phyloP scores from a whole-genome alignment of 2,888 invertebrate genomes.

The Rhorus exstirpatorius region DNA sequence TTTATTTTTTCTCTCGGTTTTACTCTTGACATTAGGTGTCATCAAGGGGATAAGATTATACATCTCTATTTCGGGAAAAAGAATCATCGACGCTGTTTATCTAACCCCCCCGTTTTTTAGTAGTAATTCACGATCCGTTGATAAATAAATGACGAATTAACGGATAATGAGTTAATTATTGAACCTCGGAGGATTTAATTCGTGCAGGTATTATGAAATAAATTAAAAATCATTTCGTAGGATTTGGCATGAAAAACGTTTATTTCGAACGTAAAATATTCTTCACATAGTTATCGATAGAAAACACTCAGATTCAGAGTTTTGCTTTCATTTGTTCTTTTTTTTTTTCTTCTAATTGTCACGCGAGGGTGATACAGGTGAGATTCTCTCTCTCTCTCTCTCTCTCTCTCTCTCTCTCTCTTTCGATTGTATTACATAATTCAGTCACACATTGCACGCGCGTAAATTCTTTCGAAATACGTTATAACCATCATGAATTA shows the following conservation, averaged over 20 bases:
- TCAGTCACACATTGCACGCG: conserved; percentile 3
- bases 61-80: not conserved
- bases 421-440: conserved; percentile 13
- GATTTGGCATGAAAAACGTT: conserved; percentile 82
- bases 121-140: not conserved
- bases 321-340: conserved; percentile 34
- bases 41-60: not conserved
- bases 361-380: not conserved
- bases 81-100: not conserved
- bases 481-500: conserved; percentile 7
- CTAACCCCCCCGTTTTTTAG: not conserved
- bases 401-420: not conserved
- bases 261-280: conserved; percentile 83
- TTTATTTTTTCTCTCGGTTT: not conserved
- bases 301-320: conserved; percentile 81
- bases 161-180: not conserved
- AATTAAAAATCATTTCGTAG: not conserved
- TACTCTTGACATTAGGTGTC: not conserved
- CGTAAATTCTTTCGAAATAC: conserved; percentile 3
- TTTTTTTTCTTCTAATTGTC: not conserved
- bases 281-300: conserved; percentile 80
- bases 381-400: not conserved
- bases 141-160: not conserved
- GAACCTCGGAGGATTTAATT: not conserved
- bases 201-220: not conserved